A percentile compares a stretch with the other conserved stretches of the same genome.
These are phyloP conservation scores for Scolopax bukidnonensis DNA, from an alignment of 2,797 vertebrate genomes.

Conservation along the genomic window DNA sequence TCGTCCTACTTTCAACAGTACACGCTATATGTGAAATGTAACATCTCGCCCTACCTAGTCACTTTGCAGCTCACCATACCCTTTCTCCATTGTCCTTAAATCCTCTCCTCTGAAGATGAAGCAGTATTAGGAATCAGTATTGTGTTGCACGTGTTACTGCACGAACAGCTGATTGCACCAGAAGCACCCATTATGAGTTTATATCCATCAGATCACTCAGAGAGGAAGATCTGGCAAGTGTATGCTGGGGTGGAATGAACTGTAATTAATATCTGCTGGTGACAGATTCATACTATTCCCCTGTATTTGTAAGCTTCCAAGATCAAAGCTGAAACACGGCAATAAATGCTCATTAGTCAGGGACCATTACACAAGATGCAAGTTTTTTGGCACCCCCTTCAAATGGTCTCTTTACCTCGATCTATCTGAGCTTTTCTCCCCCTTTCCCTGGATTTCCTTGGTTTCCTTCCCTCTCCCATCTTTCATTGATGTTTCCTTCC, in stretches of 20 bases:
- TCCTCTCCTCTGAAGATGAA: background rate
- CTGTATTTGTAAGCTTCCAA: background rate
- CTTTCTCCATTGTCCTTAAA: background rate
- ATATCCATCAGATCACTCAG: background rate
- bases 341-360: background rate
- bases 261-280: background rate
- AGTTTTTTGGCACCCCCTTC: background rate
- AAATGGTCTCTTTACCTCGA: background rate
- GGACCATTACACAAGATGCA: background rate
- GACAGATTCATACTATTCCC: background rate
- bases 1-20: background rate
- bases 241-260: background rate
- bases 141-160: background rate
- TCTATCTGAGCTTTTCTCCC: background rate
- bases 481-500: background rate
- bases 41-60: background rate
- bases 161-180: background rate
- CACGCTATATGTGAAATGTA: background rate
- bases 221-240: background rate
- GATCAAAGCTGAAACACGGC: background rate
- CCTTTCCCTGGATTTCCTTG: background rate
- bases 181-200: background rate
- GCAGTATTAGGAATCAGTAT: background rate
- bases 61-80: background rate
- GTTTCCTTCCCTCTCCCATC: background rate